Evolutionary conservation across 1,140 invertebrate genomes (phyloP).

Genomic region (Liolophura sinensis): DNA sequence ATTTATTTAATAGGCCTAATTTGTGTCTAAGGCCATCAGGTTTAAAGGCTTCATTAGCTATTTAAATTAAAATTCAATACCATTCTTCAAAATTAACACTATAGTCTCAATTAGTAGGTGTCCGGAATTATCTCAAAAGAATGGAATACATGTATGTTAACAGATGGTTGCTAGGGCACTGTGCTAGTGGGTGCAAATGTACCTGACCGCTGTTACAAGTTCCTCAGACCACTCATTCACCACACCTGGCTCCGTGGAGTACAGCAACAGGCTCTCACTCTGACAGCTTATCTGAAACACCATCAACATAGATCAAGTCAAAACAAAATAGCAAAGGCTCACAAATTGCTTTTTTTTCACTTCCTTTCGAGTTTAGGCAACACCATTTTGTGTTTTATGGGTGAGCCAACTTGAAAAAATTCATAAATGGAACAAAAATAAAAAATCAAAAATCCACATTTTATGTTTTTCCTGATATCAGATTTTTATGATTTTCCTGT

Average conservation of each 20-base stretch:
- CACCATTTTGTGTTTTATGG: too few species aligned
- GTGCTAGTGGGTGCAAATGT: background rate
- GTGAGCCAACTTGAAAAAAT: background rate
- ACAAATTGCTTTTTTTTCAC: too few species aligned
- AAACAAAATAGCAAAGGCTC: background rate
- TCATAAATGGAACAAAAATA: background rate
- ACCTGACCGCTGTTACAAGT: conserved; percentile 47
- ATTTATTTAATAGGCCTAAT: background rate
- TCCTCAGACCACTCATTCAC: conserved; percentile 42
- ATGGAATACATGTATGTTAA: background rate
- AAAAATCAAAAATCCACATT: background rate
- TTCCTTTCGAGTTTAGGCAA: background rate
- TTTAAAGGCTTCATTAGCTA: background rate
- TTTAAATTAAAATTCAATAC: background rate
- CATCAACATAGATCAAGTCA: background rate
- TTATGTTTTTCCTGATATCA: background rate
- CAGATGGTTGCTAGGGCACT: background rate
- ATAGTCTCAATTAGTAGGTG: conserved; percentile 1
- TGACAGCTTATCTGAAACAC: conserved; percentile 53
- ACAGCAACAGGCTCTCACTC: conserved; percentile 52
- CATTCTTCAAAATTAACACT: background rate
- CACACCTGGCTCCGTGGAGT: conserved; percentile 41
- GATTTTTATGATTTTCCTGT: too few species aligned
- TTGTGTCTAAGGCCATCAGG: background rate
- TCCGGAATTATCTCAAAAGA: background rate